Conservation (phyloP, 1,140 invertebrate genomes). For the Drosophila rufa region DNA sequence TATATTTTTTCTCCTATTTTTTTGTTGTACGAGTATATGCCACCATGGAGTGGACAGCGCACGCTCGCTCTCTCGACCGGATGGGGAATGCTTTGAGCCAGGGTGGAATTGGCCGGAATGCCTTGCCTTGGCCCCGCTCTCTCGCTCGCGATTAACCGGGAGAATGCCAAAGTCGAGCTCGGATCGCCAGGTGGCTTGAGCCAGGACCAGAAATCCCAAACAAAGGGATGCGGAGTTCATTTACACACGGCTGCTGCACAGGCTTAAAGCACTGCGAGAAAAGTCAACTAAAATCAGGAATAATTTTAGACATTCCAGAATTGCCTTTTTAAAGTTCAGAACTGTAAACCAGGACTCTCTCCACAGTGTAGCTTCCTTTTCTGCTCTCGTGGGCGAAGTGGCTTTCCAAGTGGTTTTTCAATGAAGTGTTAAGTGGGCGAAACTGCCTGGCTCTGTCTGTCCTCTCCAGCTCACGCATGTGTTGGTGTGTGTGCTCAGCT, state of each 20-base stretch:
- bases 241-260: conserved; percentile 6
- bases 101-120: conserved; percentile 35
- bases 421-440: conserved; percentile 83
- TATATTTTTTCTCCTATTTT: conserved; percentile 16
- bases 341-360: neutral
- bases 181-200: conserved; percentile 15
- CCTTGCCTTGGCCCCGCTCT: conserved; percentile 18
- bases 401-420: conserved; percentile 83
- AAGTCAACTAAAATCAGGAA: neutral
- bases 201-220: conserved; percentile 25
- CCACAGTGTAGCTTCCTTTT: conserved; percentile 11
- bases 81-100: conserved; percentile 48
- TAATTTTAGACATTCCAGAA: too few relatives aligned
- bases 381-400: conserved; percentile 61
- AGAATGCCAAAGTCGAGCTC: conserved; percentile 57
- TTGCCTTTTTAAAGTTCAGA: too few relatives aligned
- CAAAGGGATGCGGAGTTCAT: conserved; percentile 38
- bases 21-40: conserved; percentile 39
- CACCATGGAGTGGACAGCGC: conserved; percentile 46
- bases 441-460: conserved; percentile 57
- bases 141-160: conserved; percentile 31
- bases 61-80: conserved; percentile 18
- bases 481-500: conserved; percentile 33
- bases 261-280: neutral
- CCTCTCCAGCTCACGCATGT: conserved; percentile 16